Percentiles rank a stretch among this genome's conserved stretches.
Evolutionary conservation across 2,113 vertebrate genomes (phyloP).

Genomic region (Leuciscus idus): DNA sequence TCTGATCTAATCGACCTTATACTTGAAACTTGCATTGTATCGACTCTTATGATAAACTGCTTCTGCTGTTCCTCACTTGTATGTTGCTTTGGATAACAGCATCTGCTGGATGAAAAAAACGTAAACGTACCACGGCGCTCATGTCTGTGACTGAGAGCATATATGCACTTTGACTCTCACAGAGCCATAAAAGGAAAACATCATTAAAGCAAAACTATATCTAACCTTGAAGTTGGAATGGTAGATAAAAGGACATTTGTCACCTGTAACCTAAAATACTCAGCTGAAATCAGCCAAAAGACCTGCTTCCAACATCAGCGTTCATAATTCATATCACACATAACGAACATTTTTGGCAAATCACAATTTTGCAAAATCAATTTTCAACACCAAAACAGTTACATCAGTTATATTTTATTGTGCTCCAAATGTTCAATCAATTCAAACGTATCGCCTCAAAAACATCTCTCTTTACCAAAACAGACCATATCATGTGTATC

Average conservation of each 20-base stretch:
- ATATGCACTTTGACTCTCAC: conserved; percentile 36
- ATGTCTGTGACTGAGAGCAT: no score
- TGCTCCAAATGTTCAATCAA: background rate
- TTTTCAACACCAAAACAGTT: background rate
- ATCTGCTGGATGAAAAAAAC: background rate
- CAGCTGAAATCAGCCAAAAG: background rate
- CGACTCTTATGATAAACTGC: background rate
- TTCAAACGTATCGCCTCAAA: background rate
- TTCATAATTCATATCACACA: background rate
- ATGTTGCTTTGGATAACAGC: background rate
- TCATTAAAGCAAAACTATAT: background rate
- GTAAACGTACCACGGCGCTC: background rate
- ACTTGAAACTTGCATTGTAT: background rate
- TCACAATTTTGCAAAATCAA: background rate
- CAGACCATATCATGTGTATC: background rate
- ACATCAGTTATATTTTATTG: background rate
- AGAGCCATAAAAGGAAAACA: conserved; percentile 36
- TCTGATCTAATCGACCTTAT: background rate
- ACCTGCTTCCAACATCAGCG: background rate
- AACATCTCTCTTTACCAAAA: background rate
- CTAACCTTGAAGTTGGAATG: conserved; percentile 47
- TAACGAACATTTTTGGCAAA: background rate
- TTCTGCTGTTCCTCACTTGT: background rate
- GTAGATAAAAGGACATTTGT: conserved; percentile 24
- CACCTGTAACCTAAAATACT: conserved; percentile 24